Conservation (phyloP, 2,797 vertebrate genomes). For the Propithecus deckenii region DNA sequence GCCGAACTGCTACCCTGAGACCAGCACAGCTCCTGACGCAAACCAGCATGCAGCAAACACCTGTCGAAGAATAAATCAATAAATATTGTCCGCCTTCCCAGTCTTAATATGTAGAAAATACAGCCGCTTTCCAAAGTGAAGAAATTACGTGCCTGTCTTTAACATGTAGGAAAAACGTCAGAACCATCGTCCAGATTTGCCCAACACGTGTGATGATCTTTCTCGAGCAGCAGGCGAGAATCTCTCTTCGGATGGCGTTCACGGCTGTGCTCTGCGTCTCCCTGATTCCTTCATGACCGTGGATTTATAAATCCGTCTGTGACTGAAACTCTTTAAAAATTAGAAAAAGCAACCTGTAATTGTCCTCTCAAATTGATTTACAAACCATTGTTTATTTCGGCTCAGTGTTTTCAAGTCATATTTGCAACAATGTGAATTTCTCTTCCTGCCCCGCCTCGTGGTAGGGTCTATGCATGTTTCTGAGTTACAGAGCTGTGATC, state of each 20-base stretch:
- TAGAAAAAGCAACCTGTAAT: not conserved
- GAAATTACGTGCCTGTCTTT: not conserved
- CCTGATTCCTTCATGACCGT: not conserved
- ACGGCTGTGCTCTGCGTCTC: not conserved
- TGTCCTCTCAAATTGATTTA: slow-evolving; percentile 15
- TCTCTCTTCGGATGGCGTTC: not conserved
- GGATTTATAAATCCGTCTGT: not conserved
- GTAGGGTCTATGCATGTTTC: not conserved
- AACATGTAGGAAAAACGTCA: not conserved
- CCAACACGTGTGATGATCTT: not conserved
- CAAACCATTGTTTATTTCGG: not conserved
- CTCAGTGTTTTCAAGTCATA: not conserved
- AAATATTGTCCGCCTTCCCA: not conserved
- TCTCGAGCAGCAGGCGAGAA: not conserved
- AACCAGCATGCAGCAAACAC: not conserved
- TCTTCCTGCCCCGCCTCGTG: not conserved
- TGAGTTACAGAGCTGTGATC: not conserved
- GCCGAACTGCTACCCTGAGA: not conserved
- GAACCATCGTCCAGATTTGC: not conserved
- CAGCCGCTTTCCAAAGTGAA: not conserved
- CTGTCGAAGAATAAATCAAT: not conserved
- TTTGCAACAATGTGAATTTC: not conserved
- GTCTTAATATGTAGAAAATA: not conserved
- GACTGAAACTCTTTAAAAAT: not conserved
- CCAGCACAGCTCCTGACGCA: not conserved